phyloP scores from a whole-genome alignment of 1,140 invertebrate species.

The Conopomorpha cramerella region DNA sequence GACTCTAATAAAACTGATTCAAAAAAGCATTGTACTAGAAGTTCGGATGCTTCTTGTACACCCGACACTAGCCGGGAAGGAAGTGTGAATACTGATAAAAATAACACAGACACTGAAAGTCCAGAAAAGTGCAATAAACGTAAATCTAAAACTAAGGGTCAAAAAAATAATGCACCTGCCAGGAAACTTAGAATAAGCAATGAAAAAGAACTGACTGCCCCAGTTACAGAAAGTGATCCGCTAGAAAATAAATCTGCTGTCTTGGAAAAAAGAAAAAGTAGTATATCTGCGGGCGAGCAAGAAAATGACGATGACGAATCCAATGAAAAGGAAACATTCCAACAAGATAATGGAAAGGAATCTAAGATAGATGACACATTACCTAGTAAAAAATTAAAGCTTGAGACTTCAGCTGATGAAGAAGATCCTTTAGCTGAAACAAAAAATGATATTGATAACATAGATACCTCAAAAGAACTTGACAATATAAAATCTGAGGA shows the following conservation, averaged over 20 bases:
- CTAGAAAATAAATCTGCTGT: constrained; percentile 45
- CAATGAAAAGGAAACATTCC: constrained; percentile 31
- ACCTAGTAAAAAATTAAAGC: constrained; percentile 42
- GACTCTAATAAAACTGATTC: constrained; percentile 31
- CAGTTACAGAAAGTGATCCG: constrained; percentile 27
- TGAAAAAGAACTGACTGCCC: constrained; percentile 23
- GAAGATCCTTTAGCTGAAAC: not conserved
- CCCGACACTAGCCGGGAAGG: constrained; percentile 43
- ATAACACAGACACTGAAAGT: constrained; percentile 26
- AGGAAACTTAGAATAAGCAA: constrained; percentile 30
- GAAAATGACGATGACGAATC: constrained; percentile 24
- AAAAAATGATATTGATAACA: not conserved
- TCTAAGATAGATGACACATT: constrained; percentile 30
- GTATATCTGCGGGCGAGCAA: constrained; percentile 38
- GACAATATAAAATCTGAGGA: no score
- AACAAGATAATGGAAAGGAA: constrained; percentile 29
- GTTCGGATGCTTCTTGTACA: constrained; percentile 39
- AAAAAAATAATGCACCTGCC: constrained; percentile 12
- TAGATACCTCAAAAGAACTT: no score
- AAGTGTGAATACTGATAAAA: constrained; percentile 48
- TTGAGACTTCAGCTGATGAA: constrained; percentile 25
- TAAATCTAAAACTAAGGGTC: constrained; percentile 34
- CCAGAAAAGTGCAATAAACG: constrained; percentile 32
- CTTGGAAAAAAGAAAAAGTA: constrained; percentile 49
- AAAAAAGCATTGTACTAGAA: constrained; percentile 43